Base-by-base conservation (phyloP, 2,888 invertebrate genomes). In the Odontocolon sp. region DNA sequence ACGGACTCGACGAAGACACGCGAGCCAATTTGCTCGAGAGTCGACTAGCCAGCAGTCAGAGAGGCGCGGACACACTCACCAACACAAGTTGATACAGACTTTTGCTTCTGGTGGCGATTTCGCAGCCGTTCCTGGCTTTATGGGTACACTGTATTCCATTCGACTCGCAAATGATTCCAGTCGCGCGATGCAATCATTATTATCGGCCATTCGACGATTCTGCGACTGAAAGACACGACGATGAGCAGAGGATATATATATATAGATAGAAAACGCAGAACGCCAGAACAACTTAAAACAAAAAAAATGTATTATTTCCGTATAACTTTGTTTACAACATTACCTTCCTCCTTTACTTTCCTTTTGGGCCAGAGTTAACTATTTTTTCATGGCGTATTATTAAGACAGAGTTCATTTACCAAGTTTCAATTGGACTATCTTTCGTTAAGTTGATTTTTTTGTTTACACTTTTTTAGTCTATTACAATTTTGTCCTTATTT, bases 21-120 rank as follows among this genome's bases (percentile, higher is more conserved):
- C 87, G 84, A 88, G 78, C 85, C 88, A 86, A 87, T 88, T 88
- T 87, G 83, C 84, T 80, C 78, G 82, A 79, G 83, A 85, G 83
- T 83, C 81, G 79, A 69, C 52, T 47, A 47, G 28, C 28, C 47
- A 28, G 21, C 11, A 14, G 6, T 5, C 14, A 6, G 3, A 14
- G 36, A 26, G 16, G 42, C 36, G 11, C 47, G 21, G n/a, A 50
- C 50, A 26, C 63, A 36, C 63, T 23, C 63, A 23, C 61, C n/a
- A n/a, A 31, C 59, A 45, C 16, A 31, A 18, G 9, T 16, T 16
- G 59, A 59, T 59, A 45, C 63, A 23, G 21, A 47, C 36, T 18
- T 28, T 28, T 6, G 21, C 33, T 45, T 45, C 11, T 33, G 45
- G 31, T 18, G 28, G 16, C 33, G 45, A 28, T 45, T 45, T 40